Base-by-base conservation (phyloP, 2,113 vertebrate genomes). In the Psammodynastes pulverulentus region DNA sequence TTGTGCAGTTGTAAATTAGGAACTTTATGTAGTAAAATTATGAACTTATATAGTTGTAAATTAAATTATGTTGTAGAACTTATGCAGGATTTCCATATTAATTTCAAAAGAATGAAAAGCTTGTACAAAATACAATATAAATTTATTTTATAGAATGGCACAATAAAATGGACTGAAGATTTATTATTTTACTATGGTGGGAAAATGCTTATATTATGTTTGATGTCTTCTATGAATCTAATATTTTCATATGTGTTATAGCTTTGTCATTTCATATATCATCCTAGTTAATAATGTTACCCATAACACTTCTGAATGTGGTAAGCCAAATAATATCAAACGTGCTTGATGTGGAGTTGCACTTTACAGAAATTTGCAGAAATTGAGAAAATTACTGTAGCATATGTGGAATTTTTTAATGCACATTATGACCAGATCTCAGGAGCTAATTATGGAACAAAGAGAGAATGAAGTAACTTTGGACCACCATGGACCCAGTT, bases 161-260 rank as follows among this genome's bases (percentile, higher is more conserved):
- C 89, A 91, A 62, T 92, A 95, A 96, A 94, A 90, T 93, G 93
- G 90, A 94, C 94, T 94, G 67, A 89, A 91, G 46, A 0, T 93
- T 92, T 58, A 29, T 19, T 49, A 5, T 89, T 94, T 96, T 91
- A 48, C 0, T 0, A 5, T 1, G 91, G 21, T 94, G 86, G 13
- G 13, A 94, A 95, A 95, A 52, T 13, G 48, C 19, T 85, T 89
- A 90, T 95, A 89, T 86, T 87, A 53, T 94, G 90, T 93, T 45
- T 94, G 54, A 26, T 34, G 86, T 93, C 95, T 29, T 9, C 46
- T 49, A 51, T 34, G 2, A 67, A 67, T 72, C 43, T 49, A 58
- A 84, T 79, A 72, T 9, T 87, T 9, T 0, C 88, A 91, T 84
- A 94, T 19, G 54, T 85, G 87, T 45, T 91, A 88, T 89, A 94